phyloP scores from a whole-genome alignment of 2,113 vertebrate genomes.

The Perognathus longimembris region DNA sequence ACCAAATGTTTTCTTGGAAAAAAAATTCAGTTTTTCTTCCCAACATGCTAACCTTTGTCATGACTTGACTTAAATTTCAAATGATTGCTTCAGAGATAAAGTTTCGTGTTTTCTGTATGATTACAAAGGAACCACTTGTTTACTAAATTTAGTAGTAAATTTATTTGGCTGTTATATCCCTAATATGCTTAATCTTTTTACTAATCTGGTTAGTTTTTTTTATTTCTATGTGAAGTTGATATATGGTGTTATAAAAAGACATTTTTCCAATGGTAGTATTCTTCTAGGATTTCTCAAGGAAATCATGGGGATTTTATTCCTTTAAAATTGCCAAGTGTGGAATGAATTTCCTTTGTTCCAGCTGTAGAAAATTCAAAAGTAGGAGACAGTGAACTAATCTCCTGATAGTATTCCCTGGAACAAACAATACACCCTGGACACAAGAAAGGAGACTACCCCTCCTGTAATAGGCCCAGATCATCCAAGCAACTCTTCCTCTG shows the following conservation, averaged over 20 bases:
- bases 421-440: not conserved
- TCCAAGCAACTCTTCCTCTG: not conserved
- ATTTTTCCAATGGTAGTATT: not conserved
- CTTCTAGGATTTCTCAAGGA: conserved; percentile 9
- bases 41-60: conserved; percentile 22
- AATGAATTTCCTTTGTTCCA: not conserved
- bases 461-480: not conserved
- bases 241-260: not conserved
- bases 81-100: not conserved
- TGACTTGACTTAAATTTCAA: conserved; percentile 6
- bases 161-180: conserved; percentile 6
- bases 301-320: not conserved
- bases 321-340: conserved; percentile 2
- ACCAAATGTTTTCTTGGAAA: not conserved
- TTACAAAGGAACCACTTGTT: not conserved
- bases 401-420: not conserved
- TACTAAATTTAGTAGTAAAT: not conserved
- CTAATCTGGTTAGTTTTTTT: too few species aligned
- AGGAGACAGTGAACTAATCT: not conserved
- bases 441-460: not conserved
- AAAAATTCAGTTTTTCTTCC: conserved; percentile 24
- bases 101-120: not conserved
- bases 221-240: not conserved
- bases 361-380: not conserved
- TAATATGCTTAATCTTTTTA: not conserved